Evolutionary conservation across 2,888 invertebrate species (phyloP).

Genomic region (Hololepta plana): DNA sequence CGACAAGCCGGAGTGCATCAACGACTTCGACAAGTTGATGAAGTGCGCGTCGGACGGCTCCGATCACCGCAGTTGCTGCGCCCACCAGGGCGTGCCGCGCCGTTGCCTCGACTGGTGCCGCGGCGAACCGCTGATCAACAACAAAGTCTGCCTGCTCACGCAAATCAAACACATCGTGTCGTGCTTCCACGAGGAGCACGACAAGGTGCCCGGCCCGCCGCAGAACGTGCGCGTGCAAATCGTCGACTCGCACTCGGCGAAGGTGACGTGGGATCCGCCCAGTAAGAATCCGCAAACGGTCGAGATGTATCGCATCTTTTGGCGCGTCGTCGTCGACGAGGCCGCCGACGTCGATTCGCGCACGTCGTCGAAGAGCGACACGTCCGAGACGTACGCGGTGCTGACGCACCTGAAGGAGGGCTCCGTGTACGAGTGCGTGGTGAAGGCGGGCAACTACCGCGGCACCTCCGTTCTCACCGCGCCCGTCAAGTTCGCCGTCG

Average conservation of each 20-base stretch:
- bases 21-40: slow-evolving; percentile 72
- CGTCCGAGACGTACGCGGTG: slow-evolving; percentile 48
- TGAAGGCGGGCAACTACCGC: slow-evolving; percentile 63
- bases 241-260: slow-evolving; percentile 37
- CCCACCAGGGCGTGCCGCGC: slow-evolving; percentile 55
- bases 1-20: slow-evolving; percentile 62
- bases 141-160: slow-evolving; percentile 48
- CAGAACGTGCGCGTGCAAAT: slow-evolving; percentile 39
- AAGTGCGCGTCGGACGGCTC: slow-evolving; percentile 66
- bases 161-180: slow-evolving; percentile 57
- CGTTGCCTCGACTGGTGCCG: slow-evolving; percentile 70
- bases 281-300: slow-evolving; percentile 66
- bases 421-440: slow-evolving; percentile 58
- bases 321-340: slow-evolving; percentile 41
- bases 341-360: slow-evolving; percentile 17
- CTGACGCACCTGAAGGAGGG: slow-evolving; percentile 56
- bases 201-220: slow-evolving; percentile 66
- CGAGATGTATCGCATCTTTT: slow-evolving; percentile 68
- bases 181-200: slow-evolving; percentile 66
- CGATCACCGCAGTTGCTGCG: slow-evolving; percentile 73
- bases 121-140: slow-evolving; percentile 49
- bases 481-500: slow-evolving; percentile 55
- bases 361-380: slow-evolving; percentile 48
- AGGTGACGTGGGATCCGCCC: slow-evolving; percentile 59
- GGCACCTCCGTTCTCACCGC: slow-evolving; percentile 59